Base-by-base conservation (phyloP, 2,888 invertebrate genomes). In the Ischnus inquisitorius region DNA sequence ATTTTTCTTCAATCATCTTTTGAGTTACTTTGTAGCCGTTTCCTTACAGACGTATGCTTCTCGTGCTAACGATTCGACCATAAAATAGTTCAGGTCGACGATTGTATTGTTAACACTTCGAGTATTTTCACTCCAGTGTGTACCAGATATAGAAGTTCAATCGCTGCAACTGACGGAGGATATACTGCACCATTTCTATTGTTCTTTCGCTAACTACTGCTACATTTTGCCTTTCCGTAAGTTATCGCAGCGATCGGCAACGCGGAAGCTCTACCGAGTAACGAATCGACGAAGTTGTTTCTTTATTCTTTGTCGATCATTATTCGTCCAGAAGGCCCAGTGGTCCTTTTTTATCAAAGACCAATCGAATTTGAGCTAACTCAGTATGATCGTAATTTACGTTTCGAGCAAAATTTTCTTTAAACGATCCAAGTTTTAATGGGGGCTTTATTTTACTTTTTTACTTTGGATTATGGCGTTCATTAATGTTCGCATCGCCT, bases 101-200 rank as follows among this genome's bases (percentile, higher is more conserved):
- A 51, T 19, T 10, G 51, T 51, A 51, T 51, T 10, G 51, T 51
- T 19, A 19, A 51, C 3, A n/a, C 51, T 19, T 5, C 3, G 51
- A 43, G 5, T 22, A 65, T 43, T 65, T 65, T 19, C 34, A 14
- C 65, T 43, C 22, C 3, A 22, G 22, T 22, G 28, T 65, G 43
- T 65, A 6, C 12, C 43, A 43, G 22, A 22, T 1, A 43, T 43
- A 65, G 0, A 34, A 34, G 6, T 4, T 34, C 34, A 87, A 81
- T 19, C 75, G 46, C 88, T 89, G 89, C 87, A 81, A 79, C 72
- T 89, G 88, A 88, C 89, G 88, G 87, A 48, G 85, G 85, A 89
- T 88, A 89, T 89, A 89, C 87, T 89, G 88, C 89, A 43, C 82
- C 76, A 83, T 87, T n/a, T 8, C 25, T 41, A 22, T 41, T 25